Evolutionary conservation across 2,113 vertebrate genomes (phyloP).

Genomic region (Pelusios castaneus): DNA sequence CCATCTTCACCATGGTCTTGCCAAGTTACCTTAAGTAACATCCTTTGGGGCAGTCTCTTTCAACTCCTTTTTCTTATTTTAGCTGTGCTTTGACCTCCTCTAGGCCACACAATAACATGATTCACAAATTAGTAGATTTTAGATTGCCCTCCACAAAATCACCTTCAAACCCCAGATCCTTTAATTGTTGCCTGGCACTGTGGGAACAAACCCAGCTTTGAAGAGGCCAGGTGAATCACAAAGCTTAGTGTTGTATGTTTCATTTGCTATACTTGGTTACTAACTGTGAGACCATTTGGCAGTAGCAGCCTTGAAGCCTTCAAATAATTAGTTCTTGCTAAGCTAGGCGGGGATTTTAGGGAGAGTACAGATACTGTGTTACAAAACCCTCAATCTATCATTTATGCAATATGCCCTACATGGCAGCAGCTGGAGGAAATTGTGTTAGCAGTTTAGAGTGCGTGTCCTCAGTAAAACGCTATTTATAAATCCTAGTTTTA

Average conservation of each 20-base stretch:
- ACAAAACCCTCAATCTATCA: slow-evolving; percentile 9
- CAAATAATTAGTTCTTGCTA: slow-evolving; percentile 85
- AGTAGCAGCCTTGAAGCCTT: slow-evolving; percentile 69
- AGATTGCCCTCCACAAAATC: slow-evolving; percentile 65
- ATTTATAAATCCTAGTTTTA: slow-evolving; percentile 65
- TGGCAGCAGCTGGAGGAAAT: slow-evolving; percentile 76
- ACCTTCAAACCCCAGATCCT: slow-evolving; percentile 72
- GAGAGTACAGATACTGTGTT: slow-evolving; percentile 51
- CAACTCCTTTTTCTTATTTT: not conserved
- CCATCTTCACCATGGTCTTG: accelerated
- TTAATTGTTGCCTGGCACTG: slow-evolving; percentile 71
- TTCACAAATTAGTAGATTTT: slow-evolving; percentile 62
- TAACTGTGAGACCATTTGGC: slow-evolving; percentile 85
- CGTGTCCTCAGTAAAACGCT: slow-evolving; percentile 78
- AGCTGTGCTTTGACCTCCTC: not conserved
- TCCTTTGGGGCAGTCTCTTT: not conserved
- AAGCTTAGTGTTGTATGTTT: slow-evolving; percentile 76
- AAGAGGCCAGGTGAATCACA: slow-evolving; percentile 79
- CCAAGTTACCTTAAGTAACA: not conserved
- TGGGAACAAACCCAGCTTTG: slow-evolving; percentile 70
- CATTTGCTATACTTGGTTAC: slow-evolving; percentile 72
- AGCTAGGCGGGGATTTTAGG: slow-evolving; percentile 58
- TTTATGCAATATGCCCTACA: slow-evolving; percentile 78
- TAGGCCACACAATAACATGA: not conserved
- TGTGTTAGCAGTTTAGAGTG: slow-evolving; percentile 45